phyloP scores from a whole-genome alignment of 2,797 vertebrate genomes.

The Lagodon rhomboides region DNA sequence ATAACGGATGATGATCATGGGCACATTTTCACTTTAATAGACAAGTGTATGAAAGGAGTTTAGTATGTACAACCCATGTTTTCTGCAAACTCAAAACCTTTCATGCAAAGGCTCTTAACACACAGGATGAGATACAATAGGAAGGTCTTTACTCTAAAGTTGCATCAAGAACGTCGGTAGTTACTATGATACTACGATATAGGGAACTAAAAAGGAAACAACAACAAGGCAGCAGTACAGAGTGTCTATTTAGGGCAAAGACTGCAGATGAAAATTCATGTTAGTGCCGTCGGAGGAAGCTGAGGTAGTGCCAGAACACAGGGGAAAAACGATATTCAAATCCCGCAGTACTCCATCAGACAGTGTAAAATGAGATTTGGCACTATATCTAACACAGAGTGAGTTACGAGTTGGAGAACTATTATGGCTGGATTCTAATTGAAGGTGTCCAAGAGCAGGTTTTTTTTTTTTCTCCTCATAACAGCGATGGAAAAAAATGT shows the following conservation, averaged over 20 bases:
- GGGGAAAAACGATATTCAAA: conserved; percentile 66
- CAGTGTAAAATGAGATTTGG: conserved; percentile 74
- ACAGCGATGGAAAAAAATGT: conserved; percentile 48
- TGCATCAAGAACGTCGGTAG: conserved; percentile 37
- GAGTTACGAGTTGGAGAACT: conserved; percentile 60
- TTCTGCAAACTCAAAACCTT: conserved; percentile 41
- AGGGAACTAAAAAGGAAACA: conserved; percentile 48
- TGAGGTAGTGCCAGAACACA: conserved; percentile 56
- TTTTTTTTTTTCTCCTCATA: conserved; percentile 31
- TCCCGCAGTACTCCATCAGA: conserved; percentile 64
- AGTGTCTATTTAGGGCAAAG: conserved; percentile 73
- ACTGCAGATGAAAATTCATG: conserved; percentile 72
- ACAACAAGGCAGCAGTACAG: conserved; percentile 55
- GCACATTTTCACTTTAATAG: conserved; percentile 5
- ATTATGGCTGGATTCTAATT: conserved; percentile 59
- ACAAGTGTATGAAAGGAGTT: conserved; percentile 3
- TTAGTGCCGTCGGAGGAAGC: conserved; percentile 62
- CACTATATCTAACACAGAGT: conserved; percentile 61
- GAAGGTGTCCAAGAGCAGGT: conserved; percentile 49
- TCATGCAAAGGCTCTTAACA: conserved; percentile 51
- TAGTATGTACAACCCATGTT: conserved; percentile 32
- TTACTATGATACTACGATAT: conserved; percentile 33
- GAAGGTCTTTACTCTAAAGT: conserved; percentile 39
- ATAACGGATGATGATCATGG: conserved; percentile 1
- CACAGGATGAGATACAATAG: conserved; percentile 46